Percentiles rank a stretch among this genome's conserved stretches.
Conservation (phyloP, 2,797 vertebrate species). For the Hydrocynus forskahlii region DNA sequence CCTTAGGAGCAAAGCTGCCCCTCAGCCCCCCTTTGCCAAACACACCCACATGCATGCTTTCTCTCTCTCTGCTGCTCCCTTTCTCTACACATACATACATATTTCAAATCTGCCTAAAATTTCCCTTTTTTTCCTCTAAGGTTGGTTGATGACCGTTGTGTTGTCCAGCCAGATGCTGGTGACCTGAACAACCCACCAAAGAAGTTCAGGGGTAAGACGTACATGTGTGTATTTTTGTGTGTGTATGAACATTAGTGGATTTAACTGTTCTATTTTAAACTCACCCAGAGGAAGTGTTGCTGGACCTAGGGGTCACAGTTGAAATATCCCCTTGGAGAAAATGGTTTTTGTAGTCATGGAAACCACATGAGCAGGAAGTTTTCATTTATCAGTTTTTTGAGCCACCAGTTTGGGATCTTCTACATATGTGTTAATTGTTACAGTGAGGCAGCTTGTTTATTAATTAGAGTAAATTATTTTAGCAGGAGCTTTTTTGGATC, state of each 20-base stretch:
- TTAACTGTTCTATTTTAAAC: conserved; percentile 71
- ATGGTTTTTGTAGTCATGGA: conserved; percentile 32
- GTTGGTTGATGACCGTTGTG: conserved; percentile 96
- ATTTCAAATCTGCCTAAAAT: background rate
- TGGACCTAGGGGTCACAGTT: conserved; percentile 62
- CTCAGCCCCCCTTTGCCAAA: conserved; percentile 8
- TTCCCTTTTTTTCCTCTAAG: conserved; percentile 70
- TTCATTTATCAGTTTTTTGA: background rate
- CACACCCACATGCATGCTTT: conserved; percentile 22
- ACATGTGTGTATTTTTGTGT: conserved; percentile 45
- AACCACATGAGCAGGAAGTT: conserved; percentile 28
- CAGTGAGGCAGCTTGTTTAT: background rate
- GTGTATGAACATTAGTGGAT: conserved; percentile 49
- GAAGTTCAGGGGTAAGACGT: conserved; percentile 93
- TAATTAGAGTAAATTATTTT: background rate
- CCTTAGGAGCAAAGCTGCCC: conserved; percentile 53
- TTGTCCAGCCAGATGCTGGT: conserved; percentile 96
- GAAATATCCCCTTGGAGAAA: conserved; percentile 62
- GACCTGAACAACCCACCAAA: conserved; percentile 98
- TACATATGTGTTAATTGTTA: background rate
- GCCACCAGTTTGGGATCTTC: background rate
- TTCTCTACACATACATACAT: background rate
- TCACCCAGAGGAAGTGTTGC: conserved; percentile 72
- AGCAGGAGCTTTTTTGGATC: background rate
- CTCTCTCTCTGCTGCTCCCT: background rate